Evolutionary conservation across 2,113 vertebrate species (phyloP).

Genomic region (Cygnus buccinator): DNA sequence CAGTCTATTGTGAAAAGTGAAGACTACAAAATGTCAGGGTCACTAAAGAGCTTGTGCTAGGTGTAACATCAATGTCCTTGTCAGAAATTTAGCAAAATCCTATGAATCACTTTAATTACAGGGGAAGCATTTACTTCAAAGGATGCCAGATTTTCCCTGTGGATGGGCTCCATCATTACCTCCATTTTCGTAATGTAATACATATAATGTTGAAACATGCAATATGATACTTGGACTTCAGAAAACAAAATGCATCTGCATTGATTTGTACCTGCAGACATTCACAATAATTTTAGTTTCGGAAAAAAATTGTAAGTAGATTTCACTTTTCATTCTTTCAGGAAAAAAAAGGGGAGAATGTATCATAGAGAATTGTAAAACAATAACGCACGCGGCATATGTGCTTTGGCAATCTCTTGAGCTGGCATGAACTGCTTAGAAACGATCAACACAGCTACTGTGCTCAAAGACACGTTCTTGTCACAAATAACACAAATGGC

Average conservation of each 20-base stretch:
- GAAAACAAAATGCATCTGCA: too few relatives aligned
- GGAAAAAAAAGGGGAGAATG: rapidly evolving
- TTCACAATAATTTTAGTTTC: rapidly evolving
- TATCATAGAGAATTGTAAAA: rapidly evolving
- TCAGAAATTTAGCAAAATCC: background rate
- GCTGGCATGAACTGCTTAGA: background rate
- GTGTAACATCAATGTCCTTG: background rate
- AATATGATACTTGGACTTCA: rapidly evolving
- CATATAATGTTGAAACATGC: rapidly evolving
- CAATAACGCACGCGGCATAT: rapidly evolving
- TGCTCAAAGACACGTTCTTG: background rate
- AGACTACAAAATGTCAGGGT: background rate
- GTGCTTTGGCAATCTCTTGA: background rate
- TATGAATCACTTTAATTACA: background rate
- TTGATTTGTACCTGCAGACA: rapidly evolving
- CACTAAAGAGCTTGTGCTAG: background rate
- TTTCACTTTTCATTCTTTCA: background rate
- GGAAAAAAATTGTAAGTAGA: background rate
- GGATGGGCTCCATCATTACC: background rate
- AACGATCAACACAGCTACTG: rapidly evolving
- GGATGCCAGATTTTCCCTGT: background rate
- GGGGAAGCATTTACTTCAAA: background rate
- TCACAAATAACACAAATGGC: rapidly evolving
- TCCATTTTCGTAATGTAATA: background rate
- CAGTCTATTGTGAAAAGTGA: background rate